Percentiles rank a stretch among this genome's conserved stretches.
phyloP scores from a whole-genome alignment of 2,113 vertebrate genomes.

The Rynchops niger region DNA sequence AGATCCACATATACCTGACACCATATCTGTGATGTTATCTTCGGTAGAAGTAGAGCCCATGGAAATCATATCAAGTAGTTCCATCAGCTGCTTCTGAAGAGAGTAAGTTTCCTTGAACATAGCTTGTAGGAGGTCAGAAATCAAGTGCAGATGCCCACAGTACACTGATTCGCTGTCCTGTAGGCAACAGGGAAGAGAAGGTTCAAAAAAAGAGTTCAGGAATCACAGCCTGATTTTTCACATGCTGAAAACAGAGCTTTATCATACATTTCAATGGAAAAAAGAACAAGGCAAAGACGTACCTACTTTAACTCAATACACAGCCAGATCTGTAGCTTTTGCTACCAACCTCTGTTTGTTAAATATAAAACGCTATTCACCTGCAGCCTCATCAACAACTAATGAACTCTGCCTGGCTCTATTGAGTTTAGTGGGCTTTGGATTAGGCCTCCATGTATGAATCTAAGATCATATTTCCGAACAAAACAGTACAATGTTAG shows the following conservation, averaged over 20 bases:
- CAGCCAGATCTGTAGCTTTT: background rate
- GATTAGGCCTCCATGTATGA: background rate
- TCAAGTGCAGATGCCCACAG: conserved; percentile 84
- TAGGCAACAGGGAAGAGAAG: background rate
- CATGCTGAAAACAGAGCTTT: background rate
- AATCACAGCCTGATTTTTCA: background rate
- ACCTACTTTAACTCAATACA: background rate
- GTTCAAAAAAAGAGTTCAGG: background rate
- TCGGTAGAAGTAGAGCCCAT: conserved; percentile 74
- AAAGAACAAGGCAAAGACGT: background rate
- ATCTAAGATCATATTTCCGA: background rate
- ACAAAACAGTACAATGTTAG: background rate
- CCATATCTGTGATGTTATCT: conserved; percentile 76
- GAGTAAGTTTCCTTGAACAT: conserved; percentile 91
- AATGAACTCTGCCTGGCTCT: background rate
- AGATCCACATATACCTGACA: conserved; percentile 75
- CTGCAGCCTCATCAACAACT: background rate
- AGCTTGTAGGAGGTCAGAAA: conserved; percentile 89
- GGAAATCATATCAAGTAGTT: conserved; percentile 84
- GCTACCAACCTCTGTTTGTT: background rate
- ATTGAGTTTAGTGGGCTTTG: background rate
- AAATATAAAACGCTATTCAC: background rate
- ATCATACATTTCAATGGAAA: background rate
- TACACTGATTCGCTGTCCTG: conserved; percentile 92
- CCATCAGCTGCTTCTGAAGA: conserved; percentile 91